Conservation (phyloP, 2,888 invertebrate genomes). For the Synergus laeviventris region DNA sequence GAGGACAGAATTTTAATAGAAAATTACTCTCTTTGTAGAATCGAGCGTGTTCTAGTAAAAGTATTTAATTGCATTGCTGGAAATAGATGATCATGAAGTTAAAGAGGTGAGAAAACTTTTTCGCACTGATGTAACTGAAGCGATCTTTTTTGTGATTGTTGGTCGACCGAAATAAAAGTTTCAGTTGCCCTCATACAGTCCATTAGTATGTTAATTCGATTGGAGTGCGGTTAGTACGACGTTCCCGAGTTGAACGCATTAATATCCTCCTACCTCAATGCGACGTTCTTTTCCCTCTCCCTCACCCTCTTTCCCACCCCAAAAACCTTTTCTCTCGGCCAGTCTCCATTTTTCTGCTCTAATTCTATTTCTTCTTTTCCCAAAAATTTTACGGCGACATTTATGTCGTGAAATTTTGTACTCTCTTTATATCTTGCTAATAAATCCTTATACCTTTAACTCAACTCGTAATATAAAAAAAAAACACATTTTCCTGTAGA, state of each 20-base stretch:
- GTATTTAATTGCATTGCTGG: neutral
- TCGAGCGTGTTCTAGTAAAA: neutral
- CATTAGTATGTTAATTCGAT: conserved; percentile 63
- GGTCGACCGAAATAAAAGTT: conserved; percentile 58
- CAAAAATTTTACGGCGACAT: neutral
- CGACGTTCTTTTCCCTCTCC: conserved; percentile 4
- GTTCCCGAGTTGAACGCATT: conserved; percentile 46
- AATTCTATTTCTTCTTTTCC: conserved; percentile 16
- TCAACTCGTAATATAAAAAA: neutral
- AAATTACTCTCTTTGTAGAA: neutral
- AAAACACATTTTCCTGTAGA: neutral
- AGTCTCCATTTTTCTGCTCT: neutral
- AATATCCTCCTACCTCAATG: conserved; percentile 35
- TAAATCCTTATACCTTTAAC: neutral
- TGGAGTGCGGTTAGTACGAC: conserved; percentile 55
- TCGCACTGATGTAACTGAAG: conserved; percentile 5
- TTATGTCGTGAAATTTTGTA: neutral
- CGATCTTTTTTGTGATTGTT: conserved; percentile 48
- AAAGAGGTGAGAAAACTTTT: conserved; percentile 16
- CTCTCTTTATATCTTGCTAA: neutral
- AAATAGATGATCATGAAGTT: conserved; percentile 10
- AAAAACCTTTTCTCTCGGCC: neutral
- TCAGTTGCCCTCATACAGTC: conserved; percentile 54
- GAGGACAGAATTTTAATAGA: neutral
- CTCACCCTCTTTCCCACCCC: neutral